phyloP scores from a whole-genome alignment of 2,888 invertebrate genomes.

The Celastrina argiolus region DNA sequence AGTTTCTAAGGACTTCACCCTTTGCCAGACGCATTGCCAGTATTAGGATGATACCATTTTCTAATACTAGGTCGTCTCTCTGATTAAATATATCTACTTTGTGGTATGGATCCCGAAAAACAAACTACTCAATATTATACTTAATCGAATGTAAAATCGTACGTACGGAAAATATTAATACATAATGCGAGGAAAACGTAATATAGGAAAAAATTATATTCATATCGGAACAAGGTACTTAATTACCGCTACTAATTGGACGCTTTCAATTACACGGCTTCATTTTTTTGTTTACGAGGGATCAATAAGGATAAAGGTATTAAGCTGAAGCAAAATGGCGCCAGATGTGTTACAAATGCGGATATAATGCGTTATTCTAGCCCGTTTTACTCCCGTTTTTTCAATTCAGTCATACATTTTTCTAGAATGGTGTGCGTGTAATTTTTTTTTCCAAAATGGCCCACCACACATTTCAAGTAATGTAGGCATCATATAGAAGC shows the following conservation, averaged over 20 bases:
- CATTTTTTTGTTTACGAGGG: background rate
- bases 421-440: background rate
- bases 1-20: no score
- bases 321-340: background rate
- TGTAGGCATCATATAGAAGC: no score
- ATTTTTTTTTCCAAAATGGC: no score
- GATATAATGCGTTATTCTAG: background rate
- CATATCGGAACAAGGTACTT: background rate
- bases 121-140: background rate
- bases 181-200: background rate
- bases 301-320: background rate
- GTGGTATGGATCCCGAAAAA: background rate
- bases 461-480: no score
- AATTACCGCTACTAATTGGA: constrained; percentile 5
- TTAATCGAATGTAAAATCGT: background rate
- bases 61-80: no score
- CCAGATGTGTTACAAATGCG: constrained; percentile 6
- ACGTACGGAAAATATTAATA: background rate
- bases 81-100: no score
- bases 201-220: background rate
- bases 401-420: background rate
- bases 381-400: background rate
- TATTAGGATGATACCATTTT: no score
- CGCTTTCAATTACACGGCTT: background rate
- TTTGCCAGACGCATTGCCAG: no score